These are phyloP conservation scores for Tetramorium bicarinatum DNA, from an alignment of 2,888 invertebrate species.

Conservation along the genomic window DNA sequence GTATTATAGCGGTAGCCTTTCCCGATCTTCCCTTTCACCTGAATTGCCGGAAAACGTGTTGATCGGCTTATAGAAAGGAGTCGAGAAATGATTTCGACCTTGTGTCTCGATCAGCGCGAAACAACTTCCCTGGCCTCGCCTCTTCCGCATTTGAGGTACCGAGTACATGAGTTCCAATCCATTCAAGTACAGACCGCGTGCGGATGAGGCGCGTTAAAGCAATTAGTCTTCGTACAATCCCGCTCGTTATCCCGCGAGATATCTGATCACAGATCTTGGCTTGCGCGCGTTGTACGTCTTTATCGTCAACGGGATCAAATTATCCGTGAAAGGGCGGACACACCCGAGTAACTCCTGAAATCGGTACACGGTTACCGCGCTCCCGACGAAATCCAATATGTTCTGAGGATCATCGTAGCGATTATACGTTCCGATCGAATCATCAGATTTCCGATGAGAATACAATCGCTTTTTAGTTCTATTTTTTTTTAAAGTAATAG, in stretches of 20 bases:
- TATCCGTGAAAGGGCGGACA: slow-evolving; percentile 80
- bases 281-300: slow-evolving; percentile 74
- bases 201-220: slow-evolving; percentile 72
- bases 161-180: slow-evolving; percentile 51
- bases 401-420: slow-evolving; percentile 55
- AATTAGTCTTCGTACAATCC: slow-evolving; percentile 80
- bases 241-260: slow-evolving; percentile 76
- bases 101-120: slow-evolving; percentile 42
- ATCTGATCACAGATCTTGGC: slow-evolving; percentile 74
- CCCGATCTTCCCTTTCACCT: slow-evolving; percentile 60
- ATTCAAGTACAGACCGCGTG: slow-evolving; percentile 33
- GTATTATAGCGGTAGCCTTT: background rate
- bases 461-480: background rate
- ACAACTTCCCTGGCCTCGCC: slow-evolving; percentile 62
- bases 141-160: slow-evolving; percentile 70
- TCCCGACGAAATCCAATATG: slow-evolving; percentile 71
- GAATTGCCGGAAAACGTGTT: slow-evolving; percentile 35
- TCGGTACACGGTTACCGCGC: slow-evolving; percentile 63
- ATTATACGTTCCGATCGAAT: slow-evolving; percentile 35
- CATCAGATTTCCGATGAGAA: background rate
- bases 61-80: slow-evolving; percentile 34
- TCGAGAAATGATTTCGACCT: slow-evolving; percentile 43
- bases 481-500: slow-evolving; percentile 8
- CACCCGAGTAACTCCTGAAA: slow-evolving; percentile 75
- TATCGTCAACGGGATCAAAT: slow-evolving; percentile 83